Conservation (phyloP, 2,113 vertebrate species). For the Pyrgilauda ruficollis region DNA sequence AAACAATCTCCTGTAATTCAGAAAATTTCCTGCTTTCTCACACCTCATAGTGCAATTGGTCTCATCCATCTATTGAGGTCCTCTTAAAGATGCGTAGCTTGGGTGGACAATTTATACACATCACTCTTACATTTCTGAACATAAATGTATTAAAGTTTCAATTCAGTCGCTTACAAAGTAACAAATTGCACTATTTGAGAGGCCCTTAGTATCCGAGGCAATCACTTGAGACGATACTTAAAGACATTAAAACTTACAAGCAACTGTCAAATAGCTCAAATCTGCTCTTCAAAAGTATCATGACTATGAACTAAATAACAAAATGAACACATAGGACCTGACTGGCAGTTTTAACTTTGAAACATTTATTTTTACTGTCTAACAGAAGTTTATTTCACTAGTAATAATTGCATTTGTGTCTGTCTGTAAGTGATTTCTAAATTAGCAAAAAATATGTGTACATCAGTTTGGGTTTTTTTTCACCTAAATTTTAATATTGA, state of each 20-base stretch:
- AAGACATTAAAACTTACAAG: background rate
- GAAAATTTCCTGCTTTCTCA: background rate
- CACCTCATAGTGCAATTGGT: background rate
- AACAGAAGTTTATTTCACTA: background rate
- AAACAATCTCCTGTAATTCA: background rate
- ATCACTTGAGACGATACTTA: background rate
- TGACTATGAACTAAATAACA: background rate
- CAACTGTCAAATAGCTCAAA: background rate
- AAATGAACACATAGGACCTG: background rate
- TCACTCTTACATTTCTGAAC: background rate
- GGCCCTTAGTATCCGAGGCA: background rate
- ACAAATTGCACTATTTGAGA: background rate
- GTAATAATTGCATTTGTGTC: background rate
- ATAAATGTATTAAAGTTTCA: background rate
- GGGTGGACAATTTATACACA: background rate
- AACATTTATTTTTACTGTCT: background rate
- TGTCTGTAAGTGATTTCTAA: background rate
- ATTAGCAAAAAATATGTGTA: background rate
- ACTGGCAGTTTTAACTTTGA: background rate
- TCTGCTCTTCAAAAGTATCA: background rate
- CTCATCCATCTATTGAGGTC: background rate
- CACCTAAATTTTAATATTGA: background rate
- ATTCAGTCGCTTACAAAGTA: background rate
- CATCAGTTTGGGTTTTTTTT: accelerated
- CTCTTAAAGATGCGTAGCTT: background rate